Evolutionary conservation across 2,888 invertebrate species (phyloP), one percentile per base, ranked within the genome.

Genomic region (Cephus spinipes): DNA sequence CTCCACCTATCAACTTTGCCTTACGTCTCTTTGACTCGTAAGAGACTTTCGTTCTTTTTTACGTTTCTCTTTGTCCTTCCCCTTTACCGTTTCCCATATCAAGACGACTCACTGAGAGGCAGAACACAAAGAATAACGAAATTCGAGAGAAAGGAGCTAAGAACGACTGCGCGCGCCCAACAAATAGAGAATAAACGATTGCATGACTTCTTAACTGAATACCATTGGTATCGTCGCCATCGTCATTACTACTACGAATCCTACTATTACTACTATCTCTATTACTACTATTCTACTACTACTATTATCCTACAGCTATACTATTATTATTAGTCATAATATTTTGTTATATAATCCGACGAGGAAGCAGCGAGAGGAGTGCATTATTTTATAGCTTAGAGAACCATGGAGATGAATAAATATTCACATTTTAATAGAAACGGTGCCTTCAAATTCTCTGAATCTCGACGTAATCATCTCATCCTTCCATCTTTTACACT

Each of bases 371-470:
- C 81, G 79, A 80, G 79, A 81, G 77, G 80, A 80, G 80, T 83
- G 80, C 83, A 83, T 87, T 85, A 84, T 86, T 88, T 85, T 84
- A 84, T 85, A 87, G 85, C 76, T 77, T 85, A 85, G 83, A 83
- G 75, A 23, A 68, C 80, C 82, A 79, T 82, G 83, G 81, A 78
- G 76, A 88, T 86, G 78, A 83, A 84, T 83, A 83, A 84, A 84
- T 82, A 79, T 88, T 88, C 87, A 86, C 88, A 88, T 88, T 88
- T 88, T 88, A 87, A 87, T 88, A 88, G 84, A 87, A 83, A 83
- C 69, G 68, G 74, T 77, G 73, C 76, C 32, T n/a, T 69, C 23
- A 11, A 34, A 55, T 40, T 40, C 15, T 40, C 69, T 75, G 15
- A 75, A 36, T 30, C n/a, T 75, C 31, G 4, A 40, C 40, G 23